Evolutionary conservation across 2,797 vertebrate genomes (phyloP), one percentile per base, ranked within the genome.

Genomic region (Philypnodon macrostomus): DNA sequence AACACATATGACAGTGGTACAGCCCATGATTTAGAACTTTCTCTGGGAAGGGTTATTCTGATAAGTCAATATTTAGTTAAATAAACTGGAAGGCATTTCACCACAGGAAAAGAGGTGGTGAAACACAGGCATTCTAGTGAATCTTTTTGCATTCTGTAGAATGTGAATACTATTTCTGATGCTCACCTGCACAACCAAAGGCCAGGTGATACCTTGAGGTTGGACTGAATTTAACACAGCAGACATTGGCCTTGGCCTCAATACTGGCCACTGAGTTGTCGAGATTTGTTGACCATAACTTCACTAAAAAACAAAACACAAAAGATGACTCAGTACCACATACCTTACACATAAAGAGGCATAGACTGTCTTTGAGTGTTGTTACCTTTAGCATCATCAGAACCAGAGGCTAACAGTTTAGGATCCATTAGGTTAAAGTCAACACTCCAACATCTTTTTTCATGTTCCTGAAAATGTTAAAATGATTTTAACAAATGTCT

Each of bases 401-500:
- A 99, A 62, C 97, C 97, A 2, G 97, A 99, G 47, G 97, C 97
- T 83, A 99, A 87, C 11, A 99, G 92, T 78, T 99, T 99, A 9
- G 97, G 97, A 83, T 99, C 97, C 97, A 99, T 99, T 67, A 99
- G 89, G 75, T 99, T 99, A 67, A 99, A 99, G 85, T 99, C 97
- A 32, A 99, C 97, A 60, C 96, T 99, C 97, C 97, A 99, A 84
- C 97, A 99, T 52, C 97, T 90, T 79, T 99, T 99, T 80, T 99
- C 97, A 77, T 99, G 97, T 46, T 99, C 97, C 97, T 99, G 73
- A 71, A 73, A 47, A 63, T 47, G 1, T 19, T 13, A 60, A 27
- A 63, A 15, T 13, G 2, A n/a, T 21, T 27, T n/a, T 24, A 7
- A 23, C 1, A 42, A 29, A 16, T 15, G 6, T 1, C 7, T 10